Evolutionary conservation across 2,888 invertebrate genomes (phyloP), one percentile per base, ranked within the genome.

Genomic region (Dermolepida albohirtum): DNA sequence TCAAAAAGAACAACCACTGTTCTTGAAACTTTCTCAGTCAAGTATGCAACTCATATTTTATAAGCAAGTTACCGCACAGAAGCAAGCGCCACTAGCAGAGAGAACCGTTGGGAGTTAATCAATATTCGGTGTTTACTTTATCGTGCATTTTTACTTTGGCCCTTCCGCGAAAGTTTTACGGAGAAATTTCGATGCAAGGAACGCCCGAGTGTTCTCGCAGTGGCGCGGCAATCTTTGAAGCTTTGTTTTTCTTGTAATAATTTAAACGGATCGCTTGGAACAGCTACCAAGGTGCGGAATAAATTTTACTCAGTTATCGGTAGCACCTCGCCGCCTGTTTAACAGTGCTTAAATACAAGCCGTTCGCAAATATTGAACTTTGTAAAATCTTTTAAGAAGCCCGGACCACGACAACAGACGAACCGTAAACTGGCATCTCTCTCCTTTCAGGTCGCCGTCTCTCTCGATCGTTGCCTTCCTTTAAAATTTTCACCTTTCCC

Each of bases 291-390:
- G 52, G 64, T 54, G 44, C 52, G 52, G 66, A 67, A 67, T 67
- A 67, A 67, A 59, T 67, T 67, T 57, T 17, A 12, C 43, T 10
- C 57, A 17, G 66, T 59, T 67, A 67, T 67, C 62, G 55, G 34
- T 22, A 16, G 43, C 29, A 27, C 66, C 39, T 59, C 43, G 54
- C 22, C 50, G 29, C 40, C 52, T 63, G 63, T 63, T 55, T 64
- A 68, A 64, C 67, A 54, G 16, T 47, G 63, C 64, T 64, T 68
- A 66, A 67, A 62, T 57, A 68, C 64, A 68, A 68, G 67, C 67
- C 67, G 51, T 63, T 39, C 47, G 67, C 67, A 68, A 68, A 68
- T 68, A 68, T 68, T 68, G 63, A 68, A 68, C 64, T 68, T 64
- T 64, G 64, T 43, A 55, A 64, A 64, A 68, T 68, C 67, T 64